Percentiles rank a stretch among this genome's conserved stretches.
Evolutionary conservation across 2,113 vertebrate genomes (phyloP).

Genomic region (Xiphorhynchus elegans): DNA sequence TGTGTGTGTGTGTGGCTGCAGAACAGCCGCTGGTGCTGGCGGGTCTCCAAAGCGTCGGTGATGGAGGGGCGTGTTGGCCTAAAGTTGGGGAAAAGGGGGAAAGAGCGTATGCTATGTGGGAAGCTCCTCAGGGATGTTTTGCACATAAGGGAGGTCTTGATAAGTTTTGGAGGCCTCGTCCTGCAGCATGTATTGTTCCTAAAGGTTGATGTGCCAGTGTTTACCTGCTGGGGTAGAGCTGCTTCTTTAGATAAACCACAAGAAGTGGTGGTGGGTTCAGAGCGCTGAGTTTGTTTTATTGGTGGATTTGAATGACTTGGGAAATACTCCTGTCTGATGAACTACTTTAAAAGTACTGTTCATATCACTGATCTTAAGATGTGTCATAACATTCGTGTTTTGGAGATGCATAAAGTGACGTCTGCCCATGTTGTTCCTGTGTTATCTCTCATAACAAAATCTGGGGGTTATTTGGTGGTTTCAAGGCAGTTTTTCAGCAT

Average conservation of each 20-base stretch:
- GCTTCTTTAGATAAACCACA: background rate
- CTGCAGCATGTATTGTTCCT: background rate
- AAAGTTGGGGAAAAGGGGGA: background rate
- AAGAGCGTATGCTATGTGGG: fast-evolving
- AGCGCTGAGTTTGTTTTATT: background rate
- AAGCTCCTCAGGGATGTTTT: background rate
- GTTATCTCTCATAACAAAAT: background rate
- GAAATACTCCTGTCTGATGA: background rate
- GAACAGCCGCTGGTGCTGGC: background rate
- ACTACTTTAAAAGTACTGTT: background rate
- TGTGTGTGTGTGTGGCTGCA: background rate
- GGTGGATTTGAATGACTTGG: background rate
- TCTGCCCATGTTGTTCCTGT: background rate
- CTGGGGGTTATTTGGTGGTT: background rate
- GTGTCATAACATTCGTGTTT: fast-evolving
- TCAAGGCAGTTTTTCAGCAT: background rate
- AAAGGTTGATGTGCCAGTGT: background rate
- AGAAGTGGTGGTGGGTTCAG: background rate
- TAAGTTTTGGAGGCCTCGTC: background rate
- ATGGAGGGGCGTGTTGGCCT: background rate
- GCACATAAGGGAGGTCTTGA: background rate
- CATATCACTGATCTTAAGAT: background rate
- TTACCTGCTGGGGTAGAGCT: background rate
- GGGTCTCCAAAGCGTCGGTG: background rate
- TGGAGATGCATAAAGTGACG: background rate